These are phyloP conservation scores for Drosophila mojavensis DNA, from an alignment of 1,140 invertebrate genomes.

Conservation along the genomic window DNA sequence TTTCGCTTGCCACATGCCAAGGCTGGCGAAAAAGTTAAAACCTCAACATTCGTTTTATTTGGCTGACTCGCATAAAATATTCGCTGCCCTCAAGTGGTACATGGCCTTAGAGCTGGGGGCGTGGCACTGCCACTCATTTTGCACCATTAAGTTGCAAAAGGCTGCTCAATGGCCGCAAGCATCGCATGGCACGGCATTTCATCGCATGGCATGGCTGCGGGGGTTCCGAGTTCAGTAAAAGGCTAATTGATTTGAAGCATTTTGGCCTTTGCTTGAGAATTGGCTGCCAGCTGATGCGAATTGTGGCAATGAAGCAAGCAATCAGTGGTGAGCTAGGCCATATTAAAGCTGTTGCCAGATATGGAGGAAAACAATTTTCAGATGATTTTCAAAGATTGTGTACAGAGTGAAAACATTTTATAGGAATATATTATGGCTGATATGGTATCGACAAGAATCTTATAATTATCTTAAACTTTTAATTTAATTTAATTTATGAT, in stretches of 20 bases:
- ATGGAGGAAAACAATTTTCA: not conserved
- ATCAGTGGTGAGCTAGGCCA: conserved; percentile 14
- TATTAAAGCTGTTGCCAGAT: conserved; percentile 24
- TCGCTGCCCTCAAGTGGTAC: conserved; percentile 26
- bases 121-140: conserved; percentile 65
- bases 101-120: conserved; percentile 24
- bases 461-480: no score
- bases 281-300: conserved; percentile 30
- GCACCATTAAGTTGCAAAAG: conserved; percentile 63
- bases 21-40: conserved; percentile 42
- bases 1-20: conserved; percentile 43
- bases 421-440: no score
- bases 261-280: conserved; percentile 45
- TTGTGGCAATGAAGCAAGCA: conserved; percentile 12
- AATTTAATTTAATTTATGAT: no score
- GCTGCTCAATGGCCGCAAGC: conserved; percentile 5
- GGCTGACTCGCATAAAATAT: conserved; percentile 47
- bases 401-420: no score
- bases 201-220: not conserved
- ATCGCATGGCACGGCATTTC: no score
- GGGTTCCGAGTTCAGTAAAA: conserved; percentile 60
- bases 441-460: no score
- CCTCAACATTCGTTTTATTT: conserved; percentile 56
- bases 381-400: no score
- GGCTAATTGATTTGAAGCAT: conserved; percentile 74